Evolutionary conservation across 2,797 vertebrate genomes (phyloP).

Genomic region (Neomorphus geoffroyi): DNA sequence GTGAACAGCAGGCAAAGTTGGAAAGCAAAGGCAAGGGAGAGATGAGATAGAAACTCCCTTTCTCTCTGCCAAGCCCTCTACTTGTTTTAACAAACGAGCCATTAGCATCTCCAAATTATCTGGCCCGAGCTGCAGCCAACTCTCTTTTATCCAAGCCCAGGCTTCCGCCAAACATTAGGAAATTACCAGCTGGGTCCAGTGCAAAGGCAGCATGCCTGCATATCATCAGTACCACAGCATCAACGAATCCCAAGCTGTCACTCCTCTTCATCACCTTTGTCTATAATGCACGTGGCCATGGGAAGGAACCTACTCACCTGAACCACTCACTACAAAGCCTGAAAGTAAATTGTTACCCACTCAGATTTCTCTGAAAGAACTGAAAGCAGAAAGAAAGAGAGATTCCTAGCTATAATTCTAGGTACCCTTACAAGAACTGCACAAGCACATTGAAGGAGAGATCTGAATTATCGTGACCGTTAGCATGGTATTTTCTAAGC

Average conservation of each 20-base stretch:
- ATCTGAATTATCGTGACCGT: not conserved
- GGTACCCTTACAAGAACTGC: not conserved
- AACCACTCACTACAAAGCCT: not conserved
- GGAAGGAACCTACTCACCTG: not conserved
- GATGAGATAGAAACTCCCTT: not conserved
- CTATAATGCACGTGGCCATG: accelerated
- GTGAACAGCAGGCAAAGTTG: not conserved
- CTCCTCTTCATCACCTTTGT: not conserved
- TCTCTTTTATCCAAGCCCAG: constrained; percentile 37
- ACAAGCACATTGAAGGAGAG: not conserved
- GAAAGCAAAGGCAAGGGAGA: not conserved
- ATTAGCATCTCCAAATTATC: constrained; percentile 63
- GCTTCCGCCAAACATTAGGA: constrained; percentile 51
- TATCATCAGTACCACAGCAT: not conserved
- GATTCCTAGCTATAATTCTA: not conserved
- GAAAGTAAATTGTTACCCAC: not conserved
- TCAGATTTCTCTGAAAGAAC: not conserved
- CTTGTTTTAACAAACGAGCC: constrained; percentile 51
- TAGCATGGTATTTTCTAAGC: not conserved
- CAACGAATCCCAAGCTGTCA: not conserved
- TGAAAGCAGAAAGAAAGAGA: not conserved
- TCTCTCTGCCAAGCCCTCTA: constrained; percentile 28
- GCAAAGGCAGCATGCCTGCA: constrained; percentile 32
- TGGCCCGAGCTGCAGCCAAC: constrained; percentile 40
- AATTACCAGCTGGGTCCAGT: constrained; percentile 46